Conservation (phyloP, 2,113 vertebrate genomes). For the Sorex araneus region DNA sequence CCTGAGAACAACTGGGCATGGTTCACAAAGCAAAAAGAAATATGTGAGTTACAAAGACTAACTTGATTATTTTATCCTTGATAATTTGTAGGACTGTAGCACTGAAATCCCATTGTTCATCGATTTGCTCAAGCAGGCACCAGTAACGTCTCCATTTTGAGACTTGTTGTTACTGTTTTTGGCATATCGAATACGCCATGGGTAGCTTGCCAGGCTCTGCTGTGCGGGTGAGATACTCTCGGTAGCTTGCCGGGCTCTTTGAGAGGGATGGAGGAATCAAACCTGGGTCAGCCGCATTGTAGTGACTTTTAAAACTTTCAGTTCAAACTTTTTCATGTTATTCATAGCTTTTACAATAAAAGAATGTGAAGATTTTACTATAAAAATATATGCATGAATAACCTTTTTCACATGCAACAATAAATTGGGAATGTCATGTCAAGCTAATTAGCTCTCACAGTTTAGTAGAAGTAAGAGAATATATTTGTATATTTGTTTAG, state of each 20-base stretch:
- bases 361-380: background rate
- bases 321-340: conserved; percentile 11
- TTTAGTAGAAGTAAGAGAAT: background rate
- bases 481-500: background rate
- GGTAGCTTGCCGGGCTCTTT: no score
- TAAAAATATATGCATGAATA: background rate
- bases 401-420: background rate
- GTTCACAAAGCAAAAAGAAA: background rate
- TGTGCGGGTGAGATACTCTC: no score
- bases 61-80: conserved; percentile 23
- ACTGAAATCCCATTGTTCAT: no score
- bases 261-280: no score
- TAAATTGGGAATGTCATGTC: background rate
- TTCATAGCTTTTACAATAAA: background rate
- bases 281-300: no score
- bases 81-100: background rate
- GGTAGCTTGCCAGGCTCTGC: no score
- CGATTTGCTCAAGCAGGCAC: no score
- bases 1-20: no score
- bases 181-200: no score
- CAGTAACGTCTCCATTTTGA: no score
- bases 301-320: background rate
- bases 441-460: background rate
- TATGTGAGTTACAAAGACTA: conserved; percentile 8
- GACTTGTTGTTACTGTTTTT: no score